Evolutionary conservation across 2,113 vertebrate genomes (phyloP).

Genomic region (Aramus guarauna): DNA sequence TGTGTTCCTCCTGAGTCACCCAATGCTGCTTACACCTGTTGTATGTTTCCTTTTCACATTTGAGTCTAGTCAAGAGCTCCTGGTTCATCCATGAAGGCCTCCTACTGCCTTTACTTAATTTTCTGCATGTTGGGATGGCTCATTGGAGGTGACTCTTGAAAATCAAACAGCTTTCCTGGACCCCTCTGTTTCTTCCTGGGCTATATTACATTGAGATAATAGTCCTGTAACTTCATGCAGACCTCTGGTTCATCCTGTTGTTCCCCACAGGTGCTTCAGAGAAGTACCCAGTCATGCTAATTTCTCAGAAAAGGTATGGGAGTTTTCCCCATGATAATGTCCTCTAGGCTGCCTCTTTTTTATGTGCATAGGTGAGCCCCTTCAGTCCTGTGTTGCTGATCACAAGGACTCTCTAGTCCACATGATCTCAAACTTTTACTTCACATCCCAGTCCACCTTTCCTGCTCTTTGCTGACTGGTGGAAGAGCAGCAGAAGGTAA

Average conservation of each 20-base stretch:
- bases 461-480: neutral
- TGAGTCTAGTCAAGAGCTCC: no score
- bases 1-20: neutral
- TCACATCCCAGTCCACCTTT: neutral
- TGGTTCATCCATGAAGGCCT: no score
- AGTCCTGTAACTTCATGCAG: neutral
- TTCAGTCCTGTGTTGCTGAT: neutral
- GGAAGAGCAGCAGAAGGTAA: neutral
- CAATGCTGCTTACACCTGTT: neutral
- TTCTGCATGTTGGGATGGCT: neutral
- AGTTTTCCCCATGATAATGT: neutral
- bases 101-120: no score
- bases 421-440: neutral
- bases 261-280: neutral
- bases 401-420: neutral
- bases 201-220: neutral
- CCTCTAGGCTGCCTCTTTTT: neutral
- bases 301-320: neutral
- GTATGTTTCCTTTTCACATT: no score
- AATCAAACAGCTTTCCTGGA: neutral
- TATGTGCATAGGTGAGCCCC: fast-evolving
- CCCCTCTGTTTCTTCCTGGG: fast-evolving
- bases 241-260: neutral
- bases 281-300: neutral
- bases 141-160: neutral